These are phyloP conservation scores for Rhagonycha lutea DNA, from an alignment of 2,888 invertebrate species.

Conservation along the genomic window DNA sequence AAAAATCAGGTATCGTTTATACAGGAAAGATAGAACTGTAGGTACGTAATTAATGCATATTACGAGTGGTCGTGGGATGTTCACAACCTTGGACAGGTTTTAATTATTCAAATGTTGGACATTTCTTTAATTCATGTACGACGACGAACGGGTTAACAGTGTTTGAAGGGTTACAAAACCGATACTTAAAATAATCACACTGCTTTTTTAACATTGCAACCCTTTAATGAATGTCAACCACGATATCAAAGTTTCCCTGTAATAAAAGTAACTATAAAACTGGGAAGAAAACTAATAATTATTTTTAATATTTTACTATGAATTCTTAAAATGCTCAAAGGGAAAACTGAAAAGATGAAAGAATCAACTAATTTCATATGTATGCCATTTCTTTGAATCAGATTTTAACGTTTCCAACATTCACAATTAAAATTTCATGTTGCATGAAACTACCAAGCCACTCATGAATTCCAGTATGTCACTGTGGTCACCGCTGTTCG, in stretches of 20 bases:
- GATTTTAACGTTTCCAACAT: neutral
- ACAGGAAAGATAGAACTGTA: neutral
- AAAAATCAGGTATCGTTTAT: neutral
- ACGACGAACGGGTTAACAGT: slow-evolving; percentile 29
- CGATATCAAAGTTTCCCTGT: slow-evolving; percentile 17
- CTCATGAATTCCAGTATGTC: neutral
- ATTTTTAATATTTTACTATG: slow-evolving; percentile 1
- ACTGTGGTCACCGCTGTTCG: neutral
- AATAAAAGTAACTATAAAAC: slow-evolving; percentile 1
- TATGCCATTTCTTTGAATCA: neutral
- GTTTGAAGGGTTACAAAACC: slow-evolving; percentile 27
- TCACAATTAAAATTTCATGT: neutral
- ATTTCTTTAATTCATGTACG: slow-evolving; percentile 45
- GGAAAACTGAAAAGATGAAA: neutral
- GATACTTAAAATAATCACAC: slow-evolving; percentile 29
- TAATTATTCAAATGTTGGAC: slow-evolving; percentile 44
- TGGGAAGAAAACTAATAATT: slow-evolving; percentile 1
- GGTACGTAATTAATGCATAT: slow-evolving; percentile 34
- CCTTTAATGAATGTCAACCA: slow-evolving; percentile 23
- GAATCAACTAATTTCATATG: neutral
- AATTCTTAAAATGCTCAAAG: neutral
- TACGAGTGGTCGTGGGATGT: slow-evolving; percentile 25
- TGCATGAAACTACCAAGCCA: neutral
- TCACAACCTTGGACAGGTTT: slow-evolving; percentile 42
- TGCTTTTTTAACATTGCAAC: slow-evolving; percentile 15